These are phyloP conservation scores for Drosophila sordidula DNA, from an alignment of 2,888 invertebrate species.

Conservation along the genomic window DNA sequence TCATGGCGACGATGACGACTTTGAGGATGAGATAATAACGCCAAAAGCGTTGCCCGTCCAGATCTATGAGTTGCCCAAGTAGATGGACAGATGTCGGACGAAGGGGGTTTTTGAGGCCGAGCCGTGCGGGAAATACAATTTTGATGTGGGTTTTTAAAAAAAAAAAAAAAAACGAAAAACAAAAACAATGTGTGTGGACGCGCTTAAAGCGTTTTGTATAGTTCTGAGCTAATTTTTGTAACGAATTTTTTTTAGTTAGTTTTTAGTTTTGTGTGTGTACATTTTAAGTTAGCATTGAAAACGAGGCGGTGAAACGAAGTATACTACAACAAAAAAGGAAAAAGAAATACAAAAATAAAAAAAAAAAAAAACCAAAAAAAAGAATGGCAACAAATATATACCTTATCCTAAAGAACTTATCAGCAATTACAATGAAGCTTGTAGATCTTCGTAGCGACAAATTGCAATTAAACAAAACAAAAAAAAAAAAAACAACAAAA, in stretches of 20 bases:
- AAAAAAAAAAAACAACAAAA: constrained; percentile 17
- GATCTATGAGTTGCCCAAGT: constrained; percentile 84
- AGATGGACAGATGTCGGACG: constrained; percentile 30
- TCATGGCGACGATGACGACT: constrained; percentile 84
- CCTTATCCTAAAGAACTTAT: constrained; percentile 67
- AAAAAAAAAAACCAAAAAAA: constrained; percentile 4
- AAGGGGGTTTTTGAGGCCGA: constrained; percentile 27
- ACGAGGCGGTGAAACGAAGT: constrained; percentile 74
- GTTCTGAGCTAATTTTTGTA: constrained; percentile 74
- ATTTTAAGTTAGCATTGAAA: constrained; percentile 75
- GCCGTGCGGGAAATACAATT: constrained; percentile 26
- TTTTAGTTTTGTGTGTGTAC: constrained; percentile 63
- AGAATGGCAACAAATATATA: constrained; percentile 38
- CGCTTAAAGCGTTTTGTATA: constrained; percentile 76
- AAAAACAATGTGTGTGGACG: constrained; percentile 40
- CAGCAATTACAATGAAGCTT: constrained; percentile 70
- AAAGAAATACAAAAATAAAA: constrained; percentile 9
- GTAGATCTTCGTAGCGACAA: constrained; percentile 57
- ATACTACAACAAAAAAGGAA: constrained; percentile 57
- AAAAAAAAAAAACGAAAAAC: not conserved
- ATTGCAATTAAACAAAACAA: constrained; percentile 39
- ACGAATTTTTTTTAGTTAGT: constrained; percentile 70
- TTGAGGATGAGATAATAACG: constrained; percentile 85
- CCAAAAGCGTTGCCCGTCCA: constrained; percentile 85
- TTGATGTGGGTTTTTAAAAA: constrained; percentile 34